These are phyloP conservation scores for Nomada lathburiana DNA, from an alignment of 2,888 invertebrate species.

Conservation along the genomic window DNA sequence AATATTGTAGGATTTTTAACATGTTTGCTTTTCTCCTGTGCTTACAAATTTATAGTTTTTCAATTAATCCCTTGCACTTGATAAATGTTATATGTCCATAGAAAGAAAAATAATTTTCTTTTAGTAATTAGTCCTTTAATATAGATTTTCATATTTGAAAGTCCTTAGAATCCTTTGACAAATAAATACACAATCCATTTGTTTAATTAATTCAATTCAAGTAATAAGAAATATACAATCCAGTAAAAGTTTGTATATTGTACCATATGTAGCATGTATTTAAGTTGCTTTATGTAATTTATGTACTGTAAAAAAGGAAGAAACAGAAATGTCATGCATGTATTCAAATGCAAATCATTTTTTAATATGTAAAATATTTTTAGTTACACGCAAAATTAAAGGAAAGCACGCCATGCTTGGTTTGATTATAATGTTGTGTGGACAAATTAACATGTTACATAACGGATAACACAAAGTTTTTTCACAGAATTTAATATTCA, in stretches of 20 bases:
- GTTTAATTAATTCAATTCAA: background rate
- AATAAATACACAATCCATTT: background rate
- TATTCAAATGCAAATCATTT: background rate
- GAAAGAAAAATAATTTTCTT: slow-evolving; percentile 2
- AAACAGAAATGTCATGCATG: background rate
- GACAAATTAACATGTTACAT: slow-evolving; percentile 18
- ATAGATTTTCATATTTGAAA: background rate
- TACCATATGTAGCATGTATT: background rate
- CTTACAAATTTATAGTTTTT: slow-evolving; percentile 15
- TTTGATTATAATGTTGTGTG: slow-evolving; percentile 8
- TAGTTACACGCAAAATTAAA: slow-evolving; percentile 7
- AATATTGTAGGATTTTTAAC: slow-evolving; percentile 28
- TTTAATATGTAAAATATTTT: background rate
- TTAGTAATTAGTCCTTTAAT: background rate
- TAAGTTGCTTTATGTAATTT: background rate
- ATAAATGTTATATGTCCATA: slow-evolving; percentile 19
- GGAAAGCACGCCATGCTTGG: slow-evolving; percentile 5
- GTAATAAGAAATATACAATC: background rate
- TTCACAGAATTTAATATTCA: slow-evolving; percentile 4
- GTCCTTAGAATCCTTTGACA: background rate
- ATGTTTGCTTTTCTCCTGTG: slow-evolving; percentile 49
- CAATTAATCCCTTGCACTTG: slow-evolving; percentile 17
- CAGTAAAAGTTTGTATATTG: no score
- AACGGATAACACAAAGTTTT: slow-evolving; percentile 5
- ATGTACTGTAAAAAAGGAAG: slow-evolving; percentile 1